Conservation (phyloP, 2,113 vertebrate genomes). For the Syrmaticus mikado region DNA sequence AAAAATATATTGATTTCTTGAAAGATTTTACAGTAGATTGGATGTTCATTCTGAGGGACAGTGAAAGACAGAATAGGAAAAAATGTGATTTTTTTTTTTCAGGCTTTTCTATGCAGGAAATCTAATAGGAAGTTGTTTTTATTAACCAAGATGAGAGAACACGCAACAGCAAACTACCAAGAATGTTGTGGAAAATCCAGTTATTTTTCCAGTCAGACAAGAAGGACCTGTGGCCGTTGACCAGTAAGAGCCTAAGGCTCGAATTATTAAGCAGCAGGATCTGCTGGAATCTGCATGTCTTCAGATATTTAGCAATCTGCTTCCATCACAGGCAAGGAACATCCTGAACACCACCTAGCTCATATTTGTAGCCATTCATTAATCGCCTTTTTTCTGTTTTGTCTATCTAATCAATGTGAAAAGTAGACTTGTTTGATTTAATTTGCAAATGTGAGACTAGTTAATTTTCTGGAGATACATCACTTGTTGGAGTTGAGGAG, state of each 20-base stretch:
- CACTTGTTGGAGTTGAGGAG: background rate
- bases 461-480: background rate
- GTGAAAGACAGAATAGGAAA: conserved; percentile 30
- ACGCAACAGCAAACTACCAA: conserved; percentile 7
- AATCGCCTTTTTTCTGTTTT: background rate
- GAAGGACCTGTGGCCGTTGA: conserved; percentile 4
- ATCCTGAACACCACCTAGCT: background rate
- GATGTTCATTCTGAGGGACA: conserved; percentile 1
- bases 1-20: background rate
- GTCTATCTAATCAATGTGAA: background rate
- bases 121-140: conserved; percentile 69
- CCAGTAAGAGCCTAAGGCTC: conserved; percentile 27
- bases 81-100: background rate
- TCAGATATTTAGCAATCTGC: background rate
- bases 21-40: background rate
- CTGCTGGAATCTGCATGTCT: background rate
- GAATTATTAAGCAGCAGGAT: background rate
- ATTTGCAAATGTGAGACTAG: conserved; percentile 28
- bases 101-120: conserved; percentile 61
- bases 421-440: background rate
- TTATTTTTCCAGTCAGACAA: conserved; percentile 44
- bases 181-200: conserved; percentile 6
- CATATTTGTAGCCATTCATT: background rate
- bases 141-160: conserved; percentile 24
- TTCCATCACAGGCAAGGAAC: background rate